phyloP scores from a whole-genome alignment of 2,113 vertebrate species.

The Paradoxurus hermaphroditus region DNA sequence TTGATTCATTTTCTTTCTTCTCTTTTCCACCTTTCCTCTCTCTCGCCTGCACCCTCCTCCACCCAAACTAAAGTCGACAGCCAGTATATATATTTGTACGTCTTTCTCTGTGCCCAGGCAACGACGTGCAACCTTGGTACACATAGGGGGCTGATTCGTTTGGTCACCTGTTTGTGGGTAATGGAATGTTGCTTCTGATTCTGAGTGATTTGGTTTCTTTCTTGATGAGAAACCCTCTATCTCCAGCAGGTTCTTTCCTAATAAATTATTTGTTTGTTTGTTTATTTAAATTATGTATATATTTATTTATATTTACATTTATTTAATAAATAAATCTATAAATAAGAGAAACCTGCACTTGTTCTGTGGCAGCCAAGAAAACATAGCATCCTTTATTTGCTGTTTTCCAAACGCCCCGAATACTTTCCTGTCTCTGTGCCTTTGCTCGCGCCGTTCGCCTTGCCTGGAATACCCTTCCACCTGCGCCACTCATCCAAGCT shows the following conservation, averaged over 20 bases:
- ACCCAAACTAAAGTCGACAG: background rate
- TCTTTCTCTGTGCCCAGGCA: background rate
- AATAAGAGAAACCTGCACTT: background rate
- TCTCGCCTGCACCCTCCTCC: background rate
- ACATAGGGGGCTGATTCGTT: background rate
- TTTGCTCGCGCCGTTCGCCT: background rate
- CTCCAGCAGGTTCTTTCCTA: background rate
- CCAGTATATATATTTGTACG: background rate
- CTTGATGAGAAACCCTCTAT: background rate
- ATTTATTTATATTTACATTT: too few relatives aligned
- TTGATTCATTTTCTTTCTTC: background rate
- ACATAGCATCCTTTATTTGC: background rate
- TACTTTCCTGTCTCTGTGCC: background rate
- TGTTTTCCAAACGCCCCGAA: background rate
- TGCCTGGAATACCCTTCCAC: background rate
- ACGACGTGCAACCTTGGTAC: background rate
- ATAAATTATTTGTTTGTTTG: too few relatives aligned
- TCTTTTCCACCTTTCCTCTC: background rate
- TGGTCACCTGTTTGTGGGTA: background rate
- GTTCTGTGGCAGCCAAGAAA: background rate
- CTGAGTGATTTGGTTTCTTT: background rate
- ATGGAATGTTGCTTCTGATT: background rate
- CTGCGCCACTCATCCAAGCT: background rate
- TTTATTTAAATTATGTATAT: too few relatives aligned
- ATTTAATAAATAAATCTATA: rapidly evolving